Evolutionary conservation across 1,140 invertebrate genomes (phyloP).

Genomic region (Pantala flavescens): DNA sequence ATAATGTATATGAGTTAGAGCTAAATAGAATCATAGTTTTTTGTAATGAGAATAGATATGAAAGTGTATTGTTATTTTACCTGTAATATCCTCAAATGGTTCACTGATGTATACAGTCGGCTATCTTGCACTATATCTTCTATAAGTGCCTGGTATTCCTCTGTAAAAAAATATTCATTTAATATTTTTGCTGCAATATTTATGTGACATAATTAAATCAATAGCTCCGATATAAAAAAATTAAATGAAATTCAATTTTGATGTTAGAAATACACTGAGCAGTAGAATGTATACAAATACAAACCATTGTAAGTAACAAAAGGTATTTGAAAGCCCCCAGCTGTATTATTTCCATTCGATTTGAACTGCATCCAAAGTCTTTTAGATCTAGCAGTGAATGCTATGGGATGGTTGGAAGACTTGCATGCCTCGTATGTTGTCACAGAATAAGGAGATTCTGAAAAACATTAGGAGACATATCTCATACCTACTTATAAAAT

Average conservation of each 20-base stretch:
- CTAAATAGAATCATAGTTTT: too few species aligned
- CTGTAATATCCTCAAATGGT: constrained; percentile 19
- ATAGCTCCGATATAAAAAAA: neutral
- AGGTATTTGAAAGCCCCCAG: constrained; percentile 21
- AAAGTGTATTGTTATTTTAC: constrained; percentile 14
- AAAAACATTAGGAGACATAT: constrained; percentile 14
- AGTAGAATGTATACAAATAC: neutral
- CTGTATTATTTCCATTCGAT: constrained; percentile 13
- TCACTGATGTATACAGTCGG: constrained; percentile 19
- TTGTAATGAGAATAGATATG: too few species aligned
- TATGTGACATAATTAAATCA: neutral
- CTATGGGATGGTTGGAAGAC: constrained; percentile 17
- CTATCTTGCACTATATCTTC: constrained; percentile 23
- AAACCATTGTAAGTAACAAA: constrained; percentile 22
- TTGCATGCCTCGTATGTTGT: constrained; percentile 20
- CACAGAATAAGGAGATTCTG: constrained; percentile 20
- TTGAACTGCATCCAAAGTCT: constrained; percentile 19
- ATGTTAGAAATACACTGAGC: neutral
- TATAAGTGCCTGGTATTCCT: constrained; percentile 20
- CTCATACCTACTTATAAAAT: neutral
- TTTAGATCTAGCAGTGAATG: constrained; percentile 18
- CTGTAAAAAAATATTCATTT: constrained; percentile 11
- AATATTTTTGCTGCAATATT: neutral
- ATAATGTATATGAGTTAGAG: too few species aligned
- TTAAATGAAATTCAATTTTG: neutral